Conservation (phyloP, 2,113 vertebrate genomes). For the Neopipo cinnamomea region DNA sequence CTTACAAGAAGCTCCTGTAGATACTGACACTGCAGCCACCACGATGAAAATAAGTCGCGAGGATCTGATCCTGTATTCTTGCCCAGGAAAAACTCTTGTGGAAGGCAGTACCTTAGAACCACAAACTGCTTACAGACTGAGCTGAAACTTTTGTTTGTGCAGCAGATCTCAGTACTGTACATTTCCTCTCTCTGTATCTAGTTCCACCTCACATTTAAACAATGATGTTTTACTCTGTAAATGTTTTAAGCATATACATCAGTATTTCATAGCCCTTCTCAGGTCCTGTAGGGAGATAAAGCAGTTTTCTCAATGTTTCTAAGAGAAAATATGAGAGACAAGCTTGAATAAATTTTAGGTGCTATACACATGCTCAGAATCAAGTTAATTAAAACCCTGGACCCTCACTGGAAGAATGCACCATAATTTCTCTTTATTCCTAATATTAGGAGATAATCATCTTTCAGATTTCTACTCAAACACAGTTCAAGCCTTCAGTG, state of each 20-base stretch:
- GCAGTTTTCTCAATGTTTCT: background rate
- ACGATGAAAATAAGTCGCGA: background rate
- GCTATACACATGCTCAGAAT: background rate
- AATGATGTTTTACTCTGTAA: background rate
- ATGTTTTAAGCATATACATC: background rate
- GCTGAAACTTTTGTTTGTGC: background rate
- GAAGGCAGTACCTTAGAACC: background rate
- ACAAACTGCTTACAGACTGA: background rate
- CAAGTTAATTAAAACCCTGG: background rate
- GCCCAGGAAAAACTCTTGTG: background rate
- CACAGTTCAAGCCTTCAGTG: background rate
- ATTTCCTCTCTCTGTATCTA: background rate
- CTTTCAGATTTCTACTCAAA: background rate
- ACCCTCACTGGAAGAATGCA: background rate
- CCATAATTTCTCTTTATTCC: background rate
- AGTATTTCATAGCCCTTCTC: background rate
- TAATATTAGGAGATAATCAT: background rate
- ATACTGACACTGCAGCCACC: background rate
- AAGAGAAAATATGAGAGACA: background rate
- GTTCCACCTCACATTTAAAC: background rate
- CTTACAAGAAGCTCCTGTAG: constrained; percentile 27
- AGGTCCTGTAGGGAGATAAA: background rate
- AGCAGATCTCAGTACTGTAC: background rate
- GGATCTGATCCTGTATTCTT: background rate
- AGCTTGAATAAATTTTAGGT: background rate